Evolutionary conservation across 2,797 vertebrate genomes (phyloP).

Genomic region (Acropternis orthonyx): DNA sequence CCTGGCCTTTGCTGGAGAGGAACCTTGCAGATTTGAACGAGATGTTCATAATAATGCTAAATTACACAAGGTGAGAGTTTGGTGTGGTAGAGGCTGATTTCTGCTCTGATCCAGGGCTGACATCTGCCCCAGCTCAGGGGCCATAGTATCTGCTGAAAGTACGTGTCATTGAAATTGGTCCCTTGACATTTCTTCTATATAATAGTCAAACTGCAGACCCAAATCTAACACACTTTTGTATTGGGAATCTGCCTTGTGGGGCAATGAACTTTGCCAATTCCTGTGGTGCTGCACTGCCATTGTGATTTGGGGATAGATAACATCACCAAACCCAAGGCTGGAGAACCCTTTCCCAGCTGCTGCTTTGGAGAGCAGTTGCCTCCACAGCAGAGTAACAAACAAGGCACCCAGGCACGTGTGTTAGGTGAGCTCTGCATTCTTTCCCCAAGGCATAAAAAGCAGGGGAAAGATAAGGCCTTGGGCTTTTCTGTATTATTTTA

Average conservation of each 20-base stretch:
- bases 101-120: background rate
- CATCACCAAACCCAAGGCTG: background rate
- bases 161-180: background rate
- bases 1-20: background rate
- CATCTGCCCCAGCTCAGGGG: background rate
- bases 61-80: background rate
- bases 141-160: background rate
- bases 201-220: background rate
- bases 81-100: background rate
- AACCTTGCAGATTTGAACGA: background rate
- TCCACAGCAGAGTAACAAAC: background rate
- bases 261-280: background rate
- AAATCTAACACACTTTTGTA: background rate
- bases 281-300: background rate
- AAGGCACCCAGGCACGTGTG: background rate
- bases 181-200: background rate
- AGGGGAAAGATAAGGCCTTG: background rate
- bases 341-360: background rate
- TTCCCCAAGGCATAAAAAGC: background rate
- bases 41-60: background rate
- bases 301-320: background rate
- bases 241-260: background rate
- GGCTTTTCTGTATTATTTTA: background rate
- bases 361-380: background rate
- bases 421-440: background rate